Base-by-base conservation (phyloP, 2,888 invertebrate species). In the Lepetodrilus schrolli region DNA sequence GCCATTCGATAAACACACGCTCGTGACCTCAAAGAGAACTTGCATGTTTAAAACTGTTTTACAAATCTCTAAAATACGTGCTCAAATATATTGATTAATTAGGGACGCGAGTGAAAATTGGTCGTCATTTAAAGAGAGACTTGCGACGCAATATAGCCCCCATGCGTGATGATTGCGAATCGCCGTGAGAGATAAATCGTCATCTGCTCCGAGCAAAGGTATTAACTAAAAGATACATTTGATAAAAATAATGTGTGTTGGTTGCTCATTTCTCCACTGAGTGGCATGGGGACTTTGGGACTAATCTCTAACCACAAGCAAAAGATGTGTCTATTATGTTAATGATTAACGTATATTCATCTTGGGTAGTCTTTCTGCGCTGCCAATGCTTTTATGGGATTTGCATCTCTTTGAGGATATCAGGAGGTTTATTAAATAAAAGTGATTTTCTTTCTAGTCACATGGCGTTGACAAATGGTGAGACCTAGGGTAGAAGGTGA, bases 31-130 rank as follows among this genome's bases (percentile, higher is more conserved):
- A 72, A 66, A 72, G 72, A 47, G 47, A 49, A 20, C 49, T 37
- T 34, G 21, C 72, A 48, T 72, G 72, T 72, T 72, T 72, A 30
- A 65, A 66, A 72, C 72, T 48, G 72, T 47, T 65, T 66, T 66
- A 72, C 72, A 72, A 72, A 72, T 72, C 72, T 48, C 47, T 65
- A 30, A 20, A 38, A 58, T 47, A 10, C 72, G 72, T 72, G 72
- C 51, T 72, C 66, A 72, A 72, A 72, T 72, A 72, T 65, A 65
- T 66, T 72, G 72, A 72, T 72, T 72, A 72, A 72, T 72, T 72
- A 72, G 72, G 34, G 43, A 68, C 68, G 58, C 58, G 58, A 58
- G 58, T 34, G 58, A 34, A 30, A 58, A 58, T 58, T 58, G 58
- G 30, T 34, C 26, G 58, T 58, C 30, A 58, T 58, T 58, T 58